Evolutionary conservation across 1,140 invertebrate genomes (phyloP), one percentile per base, ranked within the genome.

Genomic region (Homarus americanus): DNA sequence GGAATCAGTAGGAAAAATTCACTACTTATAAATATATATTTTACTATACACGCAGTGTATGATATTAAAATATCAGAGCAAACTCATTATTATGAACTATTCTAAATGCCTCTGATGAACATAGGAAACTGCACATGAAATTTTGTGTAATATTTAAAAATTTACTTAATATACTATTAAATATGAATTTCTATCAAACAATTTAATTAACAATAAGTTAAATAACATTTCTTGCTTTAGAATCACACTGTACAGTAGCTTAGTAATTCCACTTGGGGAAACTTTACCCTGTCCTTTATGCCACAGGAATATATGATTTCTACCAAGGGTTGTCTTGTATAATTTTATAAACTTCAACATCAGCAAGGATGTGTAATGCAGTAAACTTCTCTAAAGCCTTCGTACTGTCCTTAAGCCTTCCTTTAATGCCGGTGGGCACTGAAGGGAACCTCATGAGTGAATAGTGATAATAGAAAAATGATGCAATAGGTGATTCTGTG

Each of bases 41-140:
- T 76, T 40, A 76, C 20, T n/a, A 76, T 76, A 76, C 73, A 76
- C 73, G 36, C 73, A 76, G 73, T 76, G 73, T 76, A 76, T 76
- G 63, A 69, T 69, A 76, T 76, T 41, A 76, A 76, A 76, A 76
- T 76, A 41, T 76, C 73, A 76, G 73, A 76, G 73, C 73, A 40
- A 41, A 40, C 73, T 40, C 28, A 76, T 32, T 24, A 2, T 76
- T 76, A 41, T 41, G 20, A 32, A 69, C 63, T 69, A 69, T 69
- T 69, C 63, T 69, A 69, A 69, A 32, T 63, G 4, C 32, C 63
- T 69, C 63, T 69, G 63, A 69, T 69, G 28, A 5, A 69, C 5
- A 69, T 20, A 32, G 24, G 32, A 69, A 9, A 10, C 28, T 28
- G 63, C 63, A 69, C 44, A 49, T 49, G 44, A 32, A 28, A 7